Evolutionary conservation across 2,113 vertebrate genomes (phyloP).

Genomic region (Anoura caudifer): DNA sequence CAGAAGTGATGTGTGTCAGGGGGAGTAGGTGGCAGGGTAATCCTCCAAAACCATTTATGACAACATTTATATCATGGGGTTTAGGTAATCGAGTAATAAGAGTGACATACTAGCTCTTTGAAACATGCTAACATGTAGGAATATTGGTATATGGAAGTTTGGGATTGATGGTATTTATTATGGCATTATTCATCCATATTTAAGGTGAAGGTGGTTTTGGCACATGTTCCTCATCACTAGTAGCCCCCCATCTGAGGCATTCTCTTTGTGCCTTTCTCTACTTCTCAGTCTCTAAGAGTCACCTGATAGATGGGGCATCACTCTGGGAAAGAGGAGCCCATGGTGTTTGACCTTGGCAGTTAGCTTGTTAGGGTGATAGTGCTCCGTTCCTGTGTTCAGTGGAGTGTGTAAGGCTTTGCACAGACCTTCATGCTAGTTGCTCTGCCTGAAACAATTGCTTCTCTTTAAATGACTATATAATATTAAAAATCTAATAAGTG

Average conservation of each 20-base stretch:
- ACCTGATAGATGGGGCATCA: too few relatives aligned
- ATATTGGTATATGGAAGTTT: not conserved
- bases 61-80: not conserved
- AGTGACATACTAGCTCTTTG: not conserved
- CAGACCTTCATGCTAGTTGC: accelerated
- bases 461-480: not conserved
- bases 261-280: not conserved
- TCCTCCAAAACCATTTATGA: not conserved
- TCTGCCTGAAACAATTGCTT: not conserved
- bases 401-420: not conserved
- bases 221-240: accelerated
- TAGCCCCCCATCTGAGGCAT: not conserved
- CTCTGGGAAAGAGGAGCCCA: not conserved
- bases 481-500: not conserved
- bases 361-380: too few relatives aligned
- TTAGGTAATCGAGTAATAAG: not conserved
- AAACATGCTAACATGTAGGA: not conserved
- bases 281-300: not conserved
- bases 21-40: accelerated
- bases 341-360: not conserved
- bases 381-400: not conserved
- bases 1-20: not conserved
- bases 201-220: not conserved
- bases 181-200: not conserved
- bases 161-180: not conserved